Evolutionary conservation across 2,888 invertebrate genomes (phyloP), one percentile per base, ranked within the genome.

Genomic region (Brachypalpus laphriformis): DNA sequence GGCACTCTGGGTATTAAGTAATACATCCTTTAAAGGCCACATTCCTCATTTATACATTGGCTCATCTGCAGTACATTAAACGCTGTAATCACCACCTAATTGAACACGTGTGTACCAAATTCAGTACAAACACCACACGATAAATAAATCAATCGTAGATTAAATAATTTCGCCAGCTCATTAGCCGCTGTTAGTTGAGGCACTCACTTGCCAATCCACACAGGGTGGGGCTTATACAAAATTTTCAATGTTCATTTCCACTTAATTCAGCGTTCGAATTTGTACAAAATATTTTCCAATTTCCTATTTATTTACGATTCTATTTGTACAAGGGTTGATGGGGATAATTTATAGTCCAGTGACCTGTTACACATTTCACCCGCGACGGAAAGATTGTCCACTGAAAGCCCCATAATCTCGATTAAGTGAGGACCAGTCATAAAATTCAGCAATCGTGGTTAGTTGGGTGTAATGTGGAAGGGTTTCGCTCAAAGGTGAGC

Each of bases 51-150:
- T 49, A 54, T 22, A 16, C 14, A 1, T 72, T 7, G 11, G n/a
- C n/a, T 31, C 49, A 37, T 37, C 89, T 87, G 88, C 89, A 90
- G 51, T 45, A 42, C 40, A 74, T 74, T 63, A 74, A 74, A 31
- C 31, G 31, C 7, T 6, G 42, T 63, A 63, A 74, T 63, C 63
- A 54, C 51, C 61, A 34, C 74, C 51, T 63, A 74, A 74, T 74
- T 74, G 74, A 63, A 63, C 54, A 51, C 63, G 20, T 42, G 31
- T 42, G 63, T 34, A 22, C 49, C 61, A 31, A 16, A 45, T 31
- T 51, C 22, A 51, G 25, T 25, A 8, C 7, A 51, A 61, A 51
- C 16, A 20, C 28, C 20, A 4, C 8, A 25, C 31, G 31, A 74
- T 74, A 63, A 74, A 74, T 74, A 74, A 74, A 74, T 63, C 74